These are phyloP conservation scores for Halcyon smyrnensis DNA, from an alignment of 2,797 vertebrate species.

Conservation along the genomic window DNA sequence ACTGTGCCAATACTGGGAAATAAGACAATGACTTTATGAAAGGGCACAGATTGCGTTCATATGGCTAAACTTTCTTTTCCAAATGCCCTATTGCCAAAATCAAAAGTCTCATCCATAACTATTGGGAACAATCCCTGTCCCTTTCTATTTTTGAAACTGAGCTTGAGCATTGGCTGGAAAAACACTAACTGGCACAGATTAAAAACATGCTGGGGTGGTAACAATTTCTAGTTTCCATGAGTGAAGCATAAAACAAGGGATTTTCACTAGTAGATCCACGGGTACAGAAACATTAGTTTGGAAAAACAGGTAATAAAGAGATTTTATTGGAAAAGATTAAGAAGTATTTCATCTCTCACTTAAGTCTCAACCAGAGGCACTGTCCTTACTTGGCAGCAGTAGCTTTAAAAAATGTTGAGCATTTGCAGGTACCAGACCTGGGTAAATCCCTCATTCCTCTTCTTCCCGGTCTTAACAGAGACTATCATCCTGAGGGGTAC, in stretches of 20 bases:
- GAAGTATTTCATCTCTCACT: not conserved
- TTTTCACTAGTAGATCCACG: not conserved
- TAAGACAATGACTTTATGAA: not conserved
- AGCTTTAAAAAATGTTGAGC: not conserved
- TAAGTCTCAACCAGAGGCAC: not conserved
- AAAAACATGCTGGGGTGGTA: not conserved
- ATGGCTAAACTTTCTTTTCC: not conserved
- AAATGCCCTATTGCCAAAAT: rapidly evolving
- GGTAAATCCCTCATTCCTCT: not conserved
- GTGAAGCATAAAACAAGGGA: not conserved
- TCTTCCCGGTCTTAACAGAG: not conserved
- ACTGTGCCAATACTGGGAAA: not conserved
- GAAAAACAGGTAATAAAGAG: not conserved
- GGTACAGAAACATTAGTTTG: not conserved
- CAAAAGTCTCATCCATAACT: not conserved
- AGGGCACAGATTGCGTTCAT: not conserved
- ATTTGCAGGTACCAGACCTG: not conserved
- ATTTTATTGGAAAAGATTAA: not conserved
- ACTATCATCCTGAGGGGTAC: not conserved
- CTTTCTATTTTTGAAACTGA: not conserved
- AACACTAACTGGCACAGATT: not conserved
- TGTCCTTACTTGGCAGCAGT: not conserved
- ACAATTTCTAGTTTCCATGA: not conserved
- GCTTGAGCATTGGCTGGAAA: not conserved
- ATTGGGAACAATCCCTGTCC: not conserved